Evolutionary conservation across 2,113 vertebrate species (phyloP), one percentile per base, ranked within the genome.

Genomic region (Sinocyclocheilus anshuiensis): DNA sequence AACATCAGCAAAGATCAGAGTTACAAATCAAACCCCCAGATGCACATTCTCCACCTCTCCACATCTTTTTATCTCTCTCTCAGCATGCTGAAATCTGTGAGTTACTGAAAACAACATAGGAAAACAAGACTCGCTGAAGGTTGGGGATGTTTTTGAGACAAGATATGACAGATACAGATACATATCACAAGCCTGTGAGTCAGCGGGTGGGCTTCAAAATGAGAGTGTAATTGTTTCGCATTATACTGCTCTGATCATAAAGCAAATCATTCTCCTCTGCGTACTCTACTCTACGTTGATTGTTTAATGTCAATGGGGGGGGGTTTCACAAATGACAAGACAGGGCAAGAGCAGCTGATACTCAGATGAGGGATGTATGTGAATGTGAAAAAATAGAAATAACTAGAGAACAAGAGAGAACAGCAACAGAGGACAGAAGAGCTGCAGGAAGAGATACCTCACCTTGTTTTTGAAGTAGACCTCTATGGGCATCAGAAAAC

Each of bases 381-480:
- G 2, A 18, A 16, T 50, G 1, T 18, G 7, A 55, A 29, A 55
- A 29, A 55, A 1, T n/a, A 18, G 3, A 61, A 48, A 42, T 10
- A 39, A 3, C 45, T 48, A 48, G 45, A 48, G 45, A 48, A 16
- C 11, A 18, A 72, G 6, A 16, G 20, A 29, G 57, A 50, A 24
- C 8, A 20, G 20, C 42, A 16, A 48, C 3, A 81, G n/a, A 76
- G 9, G 33, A 10, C 15, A 77, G 7, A 24, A 61, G 29, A 29
- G n/a, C 1, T 7, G 18, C 3, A 26, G 12, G 22, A 16, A 67
- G 13, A 80, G 84, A 57, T 9, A 67, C 20, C 92, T 93, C 93
- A 98, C 98, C 97, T 97, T 99, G 94, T 99, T 99, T 92, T 97
- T 99, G 94, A 99, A 99, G 95, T 99, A 95, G 87, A 99, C 98